Base-by-base conservation (phyloP, 2,113 vertebrate species). In the Philantomba maxwellii region DNA sequence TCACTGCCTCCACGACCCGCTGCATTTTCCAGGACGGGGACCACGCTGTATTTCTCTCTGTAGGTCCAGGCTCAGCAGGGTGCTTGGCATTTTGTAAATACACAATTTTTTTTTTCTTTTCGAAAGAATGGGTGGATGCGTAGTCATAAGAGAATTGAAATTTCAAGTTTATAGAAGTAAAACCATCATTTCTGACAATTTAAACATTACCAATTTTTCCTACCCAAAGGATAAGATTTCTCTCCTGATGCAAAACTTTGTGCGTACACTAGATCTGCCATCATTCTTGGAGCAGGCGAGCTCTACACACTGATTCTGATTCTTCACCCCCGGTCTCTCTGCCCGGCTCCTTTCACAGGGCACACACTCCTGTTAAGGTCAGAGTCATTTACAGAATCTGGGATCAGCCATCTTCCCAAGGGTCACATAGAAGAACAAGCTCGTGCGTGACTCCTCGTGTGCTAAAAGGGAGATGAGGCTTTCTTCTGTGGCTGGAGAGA, bases 11-110 rank as follows among this genome's bases (percentile, higher is more conserved):
- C 6, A 1, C 2, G 21, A 9, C 12, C 9, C 2, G 1, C n/a
- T 53, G 51, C 7, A 0, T 36, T 66, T 78, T 45, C 58, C 10
- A 47, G 26, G 36, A 33, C 0, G 0, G 26, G 30, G 25, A 51
- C 30, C 23, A 6, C 2, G 6, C 30, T 57, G 14, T 39, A 1
- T 62, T 70, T 58, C 39, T 94, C 78, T 28, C 82, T 55, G 57
- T 15, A 43, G 30, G 36, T 62, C 70, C 10, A 21, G n/a, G n/a
- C 7, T 28, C 21, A 39, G 26, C 13, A 51, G 60, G 33, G 45
- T 7, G 15, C 39, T 78, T 75, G 26, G 51, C 15, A 43, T 84
- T 78, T 92, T 89, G 55, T 57, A 64, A 45, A 47, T 43, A 13
- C 7, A 16, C 13, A 82, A 33, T 82, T 2, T 0, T 77, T 39